Evolutionary conservation across 2,797 vertebrate genomes (phyloP).

Genomic region (Sus cebifrons): DNA sequence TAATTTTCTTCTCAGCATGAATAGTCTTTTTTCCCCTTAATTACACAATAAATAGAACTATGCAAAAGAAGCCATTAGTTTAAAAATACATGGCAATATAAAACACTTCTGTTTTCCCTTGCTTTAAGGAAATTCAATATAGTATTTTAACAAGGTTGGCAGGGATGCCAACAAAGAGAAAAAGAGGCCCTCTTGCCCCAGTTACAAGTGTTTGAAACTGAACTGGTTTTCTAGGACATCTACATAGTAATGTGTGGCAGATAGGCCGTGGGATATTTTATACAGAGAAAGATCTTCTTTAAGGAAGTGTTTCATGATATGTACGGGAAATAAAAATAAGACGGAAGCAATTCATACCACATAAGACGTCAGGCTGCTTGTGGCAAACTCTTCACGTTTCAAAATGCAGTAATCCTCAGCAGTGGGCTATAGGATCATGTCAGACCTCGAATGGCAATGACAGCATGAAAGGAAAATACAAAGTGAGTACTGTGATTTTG

Average conservation of each 20-base stretch:
- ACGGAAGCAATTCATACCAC: background rate
- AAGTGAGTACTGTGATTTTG: background rate
- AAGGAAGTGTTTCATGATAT: background rate
- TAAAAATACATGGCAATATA: conserved; percentile 72
- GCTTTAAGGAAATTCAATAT: conserved; percentile 77
- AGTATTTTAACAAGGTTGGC: conserved; percentile 72
- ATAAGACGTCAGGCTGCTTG: background rate
- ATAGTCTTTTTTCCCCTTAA: conserved; percentile 50
- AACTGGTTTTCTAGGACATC: conserved; percentile 67
- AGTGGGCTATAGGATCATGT: background rate
- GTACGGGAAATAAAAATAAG: conserved; percentile 46
- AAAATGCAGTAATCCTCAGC: background rate
- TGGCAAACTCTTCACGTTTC: background rate
- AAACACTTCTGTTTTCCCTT: conserved; percentile 78
- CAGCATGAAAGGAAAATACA: background rate
- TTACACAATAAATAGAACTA: conserved; percentile 63
- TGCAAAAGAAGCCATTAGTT: conserved; percentile 58
- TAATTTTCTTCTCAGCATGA: conserved; percentile 37
- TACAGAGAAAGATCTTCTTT: background rate
- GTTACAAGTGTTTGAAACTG: conserved; percentile 60
- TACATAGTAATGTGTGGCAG: background rate
- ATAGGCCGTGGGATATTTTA: conserved; percentile 53
- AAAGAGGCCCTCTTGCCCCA: conserved; percentile 47
- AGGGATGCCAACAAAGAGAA: background rate
- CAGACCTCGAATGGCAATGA: background rate